phyloP scores from a whole-genome alignment of 2,797 vertebrate genomes.

The Chelonia mydas region DNA sequence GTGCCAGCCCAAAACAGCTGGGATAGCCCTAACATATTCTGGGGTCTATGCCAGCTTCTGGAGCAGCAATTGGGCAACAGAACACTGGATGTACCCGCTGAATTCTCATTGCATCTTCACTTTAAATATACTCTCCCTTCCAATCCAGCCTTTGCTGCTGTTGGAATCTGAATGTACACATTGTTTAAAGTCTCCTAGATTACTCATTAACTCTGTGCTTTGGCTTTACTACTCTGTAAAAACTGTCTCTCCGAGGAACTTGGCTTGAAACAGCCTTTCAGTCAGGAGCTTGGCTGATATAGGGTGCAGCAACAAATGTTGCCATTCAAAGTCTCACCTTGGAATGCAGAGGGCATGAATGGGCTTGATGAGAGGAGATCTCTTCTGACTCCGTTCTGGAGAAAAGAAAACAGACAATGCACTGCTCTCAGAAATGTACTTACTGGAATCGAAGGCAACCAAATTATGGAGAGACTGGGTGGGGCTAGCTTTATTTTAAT shows the following conservation, averaged over 20 bases:
- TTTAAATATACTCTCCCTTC: neutral
- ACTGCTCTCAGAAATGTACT: neutral
- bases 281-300: neutral
- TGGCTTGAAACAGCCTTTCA: neutral
- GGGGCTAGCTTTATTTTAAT: neutral
- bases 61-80: neutral
- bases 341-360: neutral
- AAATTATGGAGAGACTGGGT: neutral
- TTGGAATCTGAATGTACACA: neutral
- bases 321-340: neutral
- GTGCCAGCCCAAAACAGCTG: too few relatives aligned
- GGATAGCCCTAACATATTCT: neutral
- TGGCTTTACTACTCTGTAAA: neutral
- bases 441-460: neutral
- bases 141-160: neutral
- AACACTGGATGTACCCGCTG: neutral
- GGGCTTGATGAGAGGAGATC: neutral
- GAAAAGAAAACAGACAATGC: neutral
- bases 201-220: neutral
- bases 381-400: neutral
- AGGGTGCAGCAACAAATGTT: neutral
- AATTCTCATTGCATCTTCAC: neutral
- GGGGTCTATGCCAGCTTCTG: neutral
- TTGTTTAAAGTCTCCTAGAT: neutral
- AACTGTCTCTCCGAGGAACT: neutral